These are phyloP conservation scores for Sciaenops ocellatus DNA, from an alignment of 2,797 vertebrate genomes.

Conservation along the genomic window DNA sequence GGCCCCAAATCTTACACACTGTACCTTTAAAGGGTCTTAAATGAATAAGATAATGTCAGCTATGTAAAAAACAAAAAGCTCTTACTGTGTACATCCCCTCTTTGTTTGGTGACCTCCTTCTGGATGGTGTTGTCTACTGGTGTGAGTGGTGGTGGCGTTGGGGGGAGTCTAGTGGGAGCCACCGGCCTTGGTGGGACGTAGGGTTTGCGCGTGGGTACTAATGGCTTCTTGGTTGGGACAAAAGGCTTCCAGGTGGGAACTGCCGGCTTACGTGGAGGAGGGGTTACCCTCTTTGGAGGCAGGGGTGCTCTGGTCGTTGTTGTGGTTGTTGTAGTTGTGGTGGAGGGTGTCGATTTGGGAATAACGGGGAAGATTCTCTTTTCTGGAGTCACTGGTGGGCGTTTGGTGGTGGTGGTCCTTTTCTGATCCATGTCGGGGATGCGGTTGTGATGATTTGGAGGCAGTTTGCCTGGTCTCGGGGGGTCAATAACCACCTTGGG, in stretches of 20 bases:
- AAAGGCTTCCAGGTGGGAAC: conserved; percentile 77
- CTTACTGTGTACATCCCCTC: conserved; percentile 99
- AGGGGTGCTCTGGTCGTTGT: conserved; percentile 59
- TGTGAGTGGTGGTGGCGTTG: conserved; percentile 53
- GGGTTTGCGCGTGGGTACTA: conserved; percentile 60
- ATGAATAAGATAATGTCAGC: too few relatives aligned
- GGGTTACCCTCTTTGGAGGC: conserved; percentile 69
- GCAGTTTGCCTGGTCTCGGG: conserved; percentile 80
- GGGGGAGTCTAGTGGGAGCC: conserved; percentile 58
- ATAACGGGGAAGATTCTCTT: conserved; percentile 61
- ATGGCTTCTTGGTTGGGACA: conserved; percentile 74
- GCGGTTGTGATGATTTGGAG: conserved; percentile 83
- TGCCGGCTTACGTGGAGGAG: conserved; percentile 69
- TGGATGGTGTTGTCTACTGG: conserved; percentile 92
- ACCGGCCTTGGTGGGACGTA: conserved; percentile 63
- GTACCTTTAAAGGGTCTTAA: too few relatives aligned
- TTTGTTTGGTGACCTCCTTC: conserved; percentile 91
- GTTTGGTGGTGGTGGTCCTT: conserved; percentile 80
- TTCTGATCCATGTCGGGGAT: conserved; percentile 86
- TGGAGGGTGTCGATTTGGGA: conserved; percentile 60
- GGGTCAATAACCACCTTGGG: conserved; percentile 89
- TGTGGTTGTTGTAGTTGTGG: conserved; percentile 41
- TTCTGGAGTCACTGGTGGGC: conserved; percentile 76
- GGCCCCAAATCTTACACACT: too few relatives aligned
- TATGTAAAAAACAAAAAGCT: neutral